These are phyloP conservation scores for Melanerpes formicivorus DNA, from an alignment of 2,113 vertebrate genomes.

Conservation along the genomic window DNA sequence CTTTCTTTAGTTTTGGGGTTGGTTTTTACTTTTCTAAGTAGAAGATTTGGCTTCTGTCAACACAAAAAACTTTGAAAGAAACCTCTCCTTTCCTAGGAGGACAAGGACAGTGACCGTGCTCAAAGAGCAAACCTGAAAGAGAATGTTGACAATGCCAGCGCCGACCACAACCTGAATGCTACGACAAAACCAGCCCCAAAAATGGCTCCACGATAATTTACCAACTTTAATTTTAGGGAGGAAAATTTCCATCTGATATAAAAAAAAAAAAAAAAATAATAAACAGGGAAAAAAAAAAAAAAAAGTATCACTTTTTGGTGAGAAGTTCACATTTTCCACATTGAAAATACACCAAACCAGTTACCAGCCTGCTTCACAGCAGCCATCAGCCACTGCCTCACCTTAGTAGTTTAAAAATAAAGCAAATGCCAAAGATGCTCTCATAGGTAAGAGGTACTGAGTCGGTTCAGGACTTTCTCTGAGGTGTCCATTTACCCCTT, in stretches of 20 bases:
- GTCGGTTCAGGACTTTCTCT: slow-evolving; percentile 15
- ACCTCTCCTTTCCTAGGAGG: not conserved
- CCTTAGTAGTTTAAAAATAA: slow-evolving; percentile 14
- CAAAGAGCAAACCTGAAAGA: not conserved
- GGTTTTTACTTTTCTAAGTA: not conserved
- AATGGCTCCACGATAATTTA: not conserved
- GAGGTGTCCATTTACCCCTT: not conserved
- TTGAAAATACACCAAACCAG: not conserved
- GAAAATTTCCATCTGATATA: slow-evolving; percentile 18
- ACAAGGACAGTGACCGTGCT: not conserved
- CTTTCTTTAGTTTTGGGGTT: not conserved
- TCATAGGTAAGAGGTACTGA: not conserved
- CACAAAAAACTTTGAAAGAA: not conserved
- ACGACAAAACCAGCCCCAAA: not conserved
- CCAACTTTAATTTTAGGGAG: slow-evolving; percentile 24
- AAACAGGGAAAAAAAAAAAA: not conserved
- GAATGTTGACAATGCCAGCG: not conserved
- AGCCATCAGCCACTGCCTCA: not conserved
- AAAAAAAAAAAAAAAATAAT: slow-evolving; percentile 33
- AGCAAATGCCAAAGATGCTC: slow-evolving; percentile 13
- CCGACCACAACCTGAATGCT: not conserved
- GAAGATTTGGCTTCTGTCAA: not conserved
- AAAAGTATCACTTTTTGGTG: not conserved
- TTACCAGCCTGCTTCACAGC: not conserved
- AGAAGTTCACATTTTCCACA: slow-evolving; percentile 27